phyloP scores from a whole-genome alignment of 2,797 vertebrate species.

The Rhinella marina region DNA sequence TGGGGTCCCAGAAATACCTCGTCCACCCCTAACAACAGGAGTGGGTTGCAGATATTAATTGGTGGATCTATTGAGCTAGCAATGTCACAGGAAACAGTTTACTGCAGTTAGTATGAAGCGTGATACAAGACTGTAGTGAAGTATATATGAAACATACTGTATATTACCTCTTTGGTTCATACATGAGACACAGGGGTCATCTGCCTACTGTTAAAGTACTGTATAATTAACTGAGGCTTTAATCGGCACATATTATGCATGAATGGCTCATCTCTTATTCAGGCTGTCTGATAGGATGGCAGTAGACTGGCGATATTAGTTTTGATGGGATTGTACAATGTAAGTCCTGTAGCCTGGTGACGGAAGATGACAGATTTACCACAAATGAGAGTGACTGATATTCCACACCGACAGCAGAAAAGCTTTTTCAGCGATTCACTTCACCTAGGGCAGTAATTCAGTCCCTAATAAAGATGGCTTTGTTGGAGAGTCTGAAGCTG shows the following conservation, averaged over 20 bases:
- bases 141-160: neutral
- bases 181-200: neutral
- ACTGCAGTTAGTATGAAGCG: neutral
- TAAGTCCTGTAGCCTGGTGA: slow-evolving; percentile 2
- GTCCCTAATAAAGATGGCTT: slow-evolving; percentile 1
- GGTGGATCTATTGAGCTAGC: neutral
- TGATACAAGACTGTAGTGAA: neutral
- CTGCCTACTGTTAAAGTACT: neutral
- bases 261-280: slow-evolving; percentile 40
- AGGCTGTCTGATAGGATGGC: slow-evolving; percentile 35
- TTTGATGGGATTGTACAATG: slow-evolving; percentile 44
- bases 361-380: slow-evolving; percentile 31
- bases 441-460: slow-evolving; percentile 19
- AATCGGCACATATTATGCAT: slow-evolving; percentile 31
- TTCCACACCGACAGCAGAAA: slow-evolving; percentile 24
- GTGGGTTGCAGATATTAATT: neutral
- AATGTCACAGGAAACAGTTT: neutral
- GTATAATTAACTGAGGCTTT: slow-evolving; percentile 4
- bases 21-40: neutral
- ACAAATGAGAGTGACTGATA: slow-evolving; percentile 44
- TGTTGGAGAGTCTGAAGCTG: neutral
- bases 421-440: slow-evolving; percentile 34
- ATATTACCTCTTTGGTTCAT: neutral
- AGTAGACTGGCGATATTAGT: slow-evolving; percentile 27
- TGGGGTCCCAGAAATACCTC: too few species aligned